A percentile compares a stretch with the other conserved stretches of the same genome.
These are phyloP conservation scores for Theonella swinhoei DNA, from an alignment of 37 sponge, comb jelly and placozoan genomes.

Conservation along the genomic window DNA sequence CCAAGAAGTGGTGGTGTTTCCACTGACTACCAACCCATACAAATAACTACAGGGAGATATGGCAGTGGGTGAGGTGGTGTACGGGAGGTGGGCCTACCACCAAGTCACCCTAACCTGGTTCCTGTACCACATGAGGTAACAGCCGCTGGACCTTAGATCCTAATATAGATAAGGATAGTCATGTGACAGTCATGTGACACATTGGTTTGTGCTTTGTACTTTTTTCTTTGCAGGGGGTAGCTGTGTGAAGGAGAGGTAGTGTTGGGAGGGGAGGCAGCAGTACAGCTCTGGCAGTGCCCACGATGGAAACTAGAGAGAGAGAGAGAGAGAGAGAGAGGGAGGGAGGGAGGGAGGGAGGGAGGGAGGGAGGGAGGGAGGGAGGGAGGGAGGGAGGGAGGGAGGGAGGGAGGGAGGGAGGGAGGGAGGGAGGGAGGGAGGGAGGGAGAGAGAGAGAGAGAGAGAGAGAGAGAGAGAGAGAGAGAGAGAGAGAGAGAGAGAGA, in stretches of 20 bases:
- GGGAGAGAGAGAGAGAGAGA: conserved; percentile 2
- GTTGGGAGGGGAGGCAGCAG: not conserved
- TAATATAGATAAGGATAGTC: not conserved
- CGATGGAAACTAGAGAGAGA: not conserved
- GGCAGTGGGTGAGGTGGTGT: too few species aligned
- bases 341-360: not conserved
- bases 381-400: not conserved
- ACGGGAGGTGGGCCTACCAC: too few species aligned
- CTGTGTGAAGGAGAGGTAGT: not conserved
- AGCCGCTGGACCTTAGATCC: conserved; percentile 8
- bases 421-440: conserved; percentile 3
- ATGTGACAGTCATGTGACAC: too few species aligned
- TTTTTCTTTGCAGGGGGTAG: conserved; percentile 14
- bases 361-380: too few species aligned
- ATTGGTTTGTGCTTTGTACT: not conserved
- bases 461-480: conserved; percentile 47
- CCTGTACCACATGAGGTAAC: conserved; percentile 18
- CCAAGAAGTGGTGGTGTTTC: not conserved
- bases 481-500: conserved; percentile 49
- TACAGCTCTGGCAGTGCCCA: conserved; percentile 3
- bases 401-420: not conserved
- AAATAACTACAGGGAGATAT: conserved; percentile 47
- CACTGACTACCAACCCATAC: conserved; percentile 37
- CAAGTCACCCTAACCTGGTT: conserved; percentile 47
- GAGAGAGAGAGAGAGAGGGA: not conserved